Base-by-base conservation (phyloP, 2,888 invertebrate genomes). In the Periphyllus acericola region DNA sequence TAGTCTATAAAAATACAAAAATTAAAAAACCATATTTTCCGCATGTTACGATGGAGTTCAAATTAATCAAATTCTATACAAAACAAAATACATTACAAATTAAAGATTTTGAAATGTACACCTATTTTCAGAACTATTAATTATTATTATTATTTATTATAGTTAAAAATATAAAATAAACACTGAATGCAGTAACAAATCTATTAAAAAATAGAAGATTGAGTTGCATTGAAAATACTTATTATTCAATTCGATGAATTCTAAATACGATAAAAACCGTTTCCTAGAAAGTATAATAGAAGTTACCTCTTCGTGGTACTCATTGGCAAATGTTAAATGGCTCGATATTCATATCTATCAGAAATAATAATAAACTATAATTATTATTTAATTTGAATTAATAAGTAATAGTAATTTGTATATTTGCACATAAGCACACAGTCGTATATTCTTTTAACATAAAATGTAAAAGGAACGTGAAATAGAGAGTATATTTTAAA, bases 231-330 rank as follows among this genome's bases (percentile, higher is more conserved):
- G 1, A 71, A 71, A 14, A 46, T 46, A 46, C 46, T 46, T 46
- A 46, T 71, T 29, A 71, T 71, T 71, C 29, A 17, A 32, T 80
- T 36, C 36, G 17, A 66, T 66, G 80, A 80, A n/a, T 40, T 80
- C 36, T 40, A 66, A 40, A 80, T 66, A 36, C 25, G 80, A 80
- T 80, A 40, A 79, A 55, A 55, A 79, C 11, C 52, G 34, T 29
- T 80, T 80, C 80, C 60, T 36, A 17, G 80, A 80, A 80, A 29
- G 19, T 36, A n/a, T 29, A 36, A 34, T 36, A 55, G 29, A 71
- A 71, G 68, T 71, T 29, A 36, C 34, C 25, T 74, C 19, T 74
- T 74, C 74, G 14, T 36, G 36, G 74, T 74, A 74, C 34, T 36
- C 32, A 29, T 60, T 60, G 60, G 8, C 46, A 25, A 60, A n/a